Evolutionary conservation across 2,797 vertebrate species (phyloP), one percentile per base, ranked within the genome.

Genomic region (Hydrolagus colliei): DNA sequence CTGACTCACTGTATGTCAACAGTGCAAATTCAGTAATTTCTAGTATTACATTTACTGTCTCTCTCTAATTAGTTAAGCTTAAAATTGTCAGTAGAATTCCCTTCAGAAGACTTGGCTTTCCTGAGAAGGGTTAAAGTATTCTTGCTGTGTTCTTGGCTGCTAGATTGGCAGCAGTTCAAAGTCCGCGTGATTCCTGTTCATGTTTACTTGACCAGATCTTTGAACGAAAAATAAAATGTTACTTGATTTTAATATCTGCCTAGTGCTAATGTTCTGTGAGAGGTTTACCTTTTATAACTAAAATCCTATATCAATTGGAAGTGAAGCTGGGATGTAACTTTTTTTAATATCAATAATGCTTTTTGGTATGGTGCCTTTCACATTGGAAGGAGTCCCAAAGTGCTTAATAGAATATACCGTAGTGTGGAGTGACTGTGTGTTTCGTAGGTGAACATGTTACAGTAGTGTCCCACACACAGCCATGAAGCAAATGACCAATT

Each of bases 101-200:
- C 22, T 74, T 27, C n/a, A 10, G 52, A 9, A 22, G 41, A 27
- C 41, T 1, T 76, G 41, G 41, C 59, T 76, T 59, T 35, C 18
- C 18, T 14, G 41, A 59, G n/a, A 59, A 11, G 74, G 16, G 9
- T 76, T 76, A 35, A 10, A 61, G 52, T 0, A 10, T 77, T 67
- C 22, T 82, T 82, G 9, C 16, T 65, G 62, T 27, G 12, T 67
- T 65, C 63, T 16, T 68, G 62, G 35, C 22, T 67, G 18, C 65
- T 82, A 9, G 22, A 82, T 82, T 80, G 78, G 61, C 62, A 65
- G 22, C 78, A 18, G 62, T 80, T 80, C 62, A 80, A 18, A 82
- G 78, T 12, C 74, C 35, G 18, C 8, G 1, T 35, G 63, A 82
- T 9, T 82, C 62, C 22, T 52, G 41, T 52, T 82, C n/a, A 32